Conservation (phyloP, 37 sponge, comb jelly and placozoan species). For the Bolinopsis microptera region DNA sequence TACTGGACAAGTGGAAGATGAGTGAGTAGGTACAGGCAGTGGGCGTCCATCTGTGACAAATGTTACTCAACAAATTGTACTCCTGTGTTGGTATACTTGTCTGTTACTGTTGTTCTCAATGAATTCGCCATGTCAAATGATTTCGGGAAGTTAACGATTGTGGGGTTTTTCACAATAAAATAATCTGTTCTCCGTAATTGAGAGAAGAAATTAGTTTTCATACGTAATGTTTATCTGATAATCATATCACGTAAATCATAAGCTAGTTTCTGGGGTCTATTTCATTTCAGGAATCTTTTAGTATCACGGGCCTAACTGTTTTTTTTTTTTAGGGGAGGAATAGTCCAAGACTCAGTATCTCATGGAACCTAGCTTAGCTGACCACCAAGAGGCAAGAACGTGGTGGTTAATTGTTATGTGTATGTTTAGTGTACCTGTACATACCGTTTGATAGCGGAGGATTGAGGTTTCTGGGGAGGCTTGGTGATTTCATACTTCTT, state of each 20-base stretch:
- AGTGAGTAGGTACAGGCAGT: slow-evolving; percentile 65
- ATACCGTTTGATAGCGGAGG: slow-evolving; percentile 57
- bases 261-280: no score
- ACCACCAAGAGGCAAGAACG: no score
- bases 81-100: slow-evolving; percentile 52
- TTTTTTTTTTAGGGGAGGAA: no score
- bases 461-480: slow-evolving; percentile 90
- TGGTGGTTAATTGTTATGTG: no score
- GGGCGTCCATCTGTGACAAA: slow-evolving; percentile 92
- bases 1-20: slow-evolving; percentile 16
- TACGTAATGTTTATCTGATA: no score
- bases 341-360: no score
- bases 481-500: slow-evolving; percentile 88
- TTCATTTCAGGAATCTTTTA: no score
- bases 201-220: no score
- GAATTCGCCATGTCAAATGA: slow-evolving; percentile 96
- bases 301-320: no score
- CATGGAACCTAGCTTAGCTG: no score
- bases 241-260: no score
- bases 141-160: slow-evolving; percentile 98
- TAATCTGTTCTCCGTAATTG: slow-evolving; percentile 95
- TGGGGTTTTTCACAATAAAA: slow-evolving; percentile 96
- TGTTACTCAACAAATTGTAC: slow-evolving; percentile 93
- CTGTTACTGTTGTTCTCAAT: slow-evolving; percentile 50
- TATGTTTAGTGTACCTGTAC: no score